A percentile compares a stretch with the other conserved stretches of the same genome.
Conservation (phyloP, 2,113 vertebrate genomes). For the Pelodiscus sinensis region DNA sequence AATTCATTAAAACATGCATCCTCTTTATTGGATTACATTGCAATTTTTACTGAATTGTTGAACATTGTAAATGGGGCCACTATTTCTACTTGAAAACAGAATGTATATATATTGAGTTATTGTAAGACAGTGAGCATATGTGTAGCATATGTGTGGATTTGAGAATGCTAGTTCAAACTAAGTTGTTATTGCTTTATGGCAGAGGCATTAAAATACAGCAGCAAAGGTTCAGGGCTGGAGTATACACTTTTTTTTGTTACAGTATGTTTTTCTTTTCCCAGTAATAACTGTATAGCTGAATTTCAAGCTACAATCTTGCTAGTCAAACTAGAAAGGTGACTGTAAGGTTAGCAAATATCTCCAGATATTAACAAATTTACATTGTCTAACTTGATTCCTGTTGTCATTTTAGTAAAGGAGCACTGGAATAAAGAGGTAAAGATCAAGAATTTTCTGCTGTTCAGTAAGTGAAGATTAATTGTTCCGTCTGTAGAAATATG, state of each 20-base stretch:
- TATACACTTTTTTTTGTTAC: background rate
- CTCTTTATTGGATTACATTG: background rate
- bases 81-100: background rate
- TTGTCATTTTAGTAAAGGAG: background rate
- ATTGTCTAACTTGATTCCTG: background rate
- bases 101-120: background rate
- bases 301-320: background rate
- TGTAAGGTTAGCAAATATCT: background rate
- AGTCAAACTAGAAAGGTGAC: background rate
- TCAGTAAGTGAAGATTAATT: accelerated
- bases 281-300: background rate
- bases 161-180: background rate
- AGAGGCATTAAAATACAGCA: background rate
- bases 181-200: background rate
- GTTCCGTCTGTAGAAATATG: background rate
- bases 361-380: background rate
- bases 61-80: background rate
- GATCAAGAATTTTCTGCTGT: background rate
- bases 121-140: background rate
- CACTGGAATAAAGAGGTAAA: background rate
- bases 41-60: background rate
- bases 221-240: background rate
- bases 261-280: background rate
- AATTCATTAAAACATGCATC: background rate
- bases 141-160: background rate